phyloP scores from a whole-genome alignment of 2,888 invertebrate genomes.

The Epinotia bilunana region DNA sequence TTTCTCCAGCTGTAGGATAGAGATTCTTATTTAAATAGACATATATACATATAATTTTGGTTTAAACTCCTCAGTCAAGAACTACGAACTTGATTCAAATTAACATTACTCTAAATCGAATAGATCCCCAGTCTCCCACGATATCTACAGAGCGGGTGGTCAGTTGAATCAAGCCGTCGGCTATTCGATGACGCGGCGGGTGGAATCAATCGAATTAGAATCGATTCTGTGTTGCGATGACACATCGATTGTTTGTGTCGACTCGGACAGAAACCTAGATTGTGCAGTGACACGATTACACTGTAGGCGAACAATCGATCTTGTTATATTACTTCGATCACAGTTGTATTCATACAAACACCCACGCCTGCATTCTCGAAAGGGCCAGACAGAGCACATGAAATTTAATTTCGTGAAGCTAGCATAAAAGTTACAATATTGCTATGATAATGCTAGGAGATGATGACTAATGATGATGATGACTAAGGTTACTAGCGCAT shows the following conservation, averaged over 20 bases:
- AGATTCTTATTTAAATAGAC: too few relatives aligned
- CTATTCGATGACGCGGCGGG: slow-evolving; percentile 22
- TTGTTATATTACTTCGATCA: background rate
- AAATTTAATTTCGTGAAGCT: too few relatives aligned
- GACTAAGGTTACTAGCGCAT: too few relatives aligned
- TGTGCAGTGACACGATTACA: slow-evolving; percentile 18
- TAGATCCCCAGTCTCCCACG: background rate
- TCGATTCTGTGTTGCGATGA: slow-evolving; percentile 33
- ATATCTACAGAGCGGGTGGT: slow-evolving; percentile 25
- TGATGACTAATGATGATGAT: too few relatives aligned
- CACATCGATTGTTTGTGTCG: slow-evolving; percentile 37
- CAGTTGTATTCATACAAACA: background rate
- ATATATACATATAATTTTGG: too few relatives aligned
- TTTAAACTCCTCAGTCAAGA: background rate
- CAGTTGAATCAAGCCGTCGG: slow-evolving; percentile 23
- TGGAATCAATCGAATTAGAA: slow-evolving; percentile 39
- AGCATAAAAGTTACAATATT: too few relatives aligned
- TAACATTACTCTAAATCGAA: background rate
- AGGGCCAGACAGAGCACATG: background rate
- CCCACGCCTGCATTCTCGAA: background rate
- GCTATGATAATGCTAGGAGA: too few relatives aligned
- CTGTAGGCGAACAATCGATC: slow-evolving; percentile 7
- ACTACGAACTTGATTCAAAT: background rate
- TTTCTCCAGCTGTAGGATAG: too few relatives aligned
- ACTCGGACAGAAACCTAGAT: slow-evolving; percentile 29